phyloP scores from a whole-genome alignment of 2,888 invertebrate species.

The Eilema depressum region DNA sequence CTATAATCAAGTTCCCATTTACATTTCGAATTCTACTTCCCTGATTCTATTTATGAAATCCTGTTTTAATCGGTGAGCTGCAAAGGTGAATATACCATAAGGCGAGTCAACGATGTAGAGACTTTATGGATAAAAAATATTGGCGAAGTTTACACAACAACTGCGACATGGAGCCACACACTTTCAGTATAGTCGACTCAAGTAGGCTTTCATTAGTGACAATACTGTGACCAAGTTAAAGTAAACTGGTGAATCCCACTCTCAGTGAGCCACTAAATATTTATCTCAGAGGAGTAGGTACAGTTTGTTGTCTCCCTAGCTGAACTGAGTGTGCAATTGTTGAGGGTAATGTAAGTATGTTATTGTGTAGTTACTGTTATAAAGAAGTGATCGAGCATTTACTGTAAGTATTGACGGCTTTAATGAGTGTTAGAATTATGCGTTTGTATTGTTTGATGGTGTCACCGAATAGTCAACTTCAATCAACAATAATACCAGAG shows the following conservation, averaged over 20 bases:
- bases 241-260: background rate
- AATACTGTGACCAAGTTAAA: background rate
- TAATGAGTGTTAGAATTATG: slow-evolving; percentile 58
- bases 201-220: background rate
- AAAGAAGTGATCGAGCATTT: slow-evolving; percentile 54
- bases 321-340: slow-evolving; percentile 16
- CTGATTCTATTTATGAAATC: background rate
- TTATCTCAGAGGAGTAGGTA: too few relatives aligned
- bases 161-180: too few relatives aligned
- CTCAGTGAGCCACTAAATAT: background rate
- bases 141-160: background rate
- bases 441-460: slow-evolving; percentile 15
- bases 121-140: background rate
- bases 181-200: background rate
- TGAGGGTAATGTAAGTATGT: slow-evolving; percentile 20
- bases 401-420: slow-evolving; percentile 68
- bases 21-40: background rate
- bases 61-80: background rate
- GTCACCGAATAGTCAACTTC: background rate
- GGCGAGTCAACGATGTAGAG: background rate
- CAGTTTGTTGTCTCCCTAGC: background rate
- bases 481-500: background rate
- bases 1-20: background rate
- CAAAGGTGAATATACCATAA: background rate
- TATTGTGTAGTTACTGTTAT: slow-evolving; percentile 6